Conservation (phyloP, 2,113 vertebrate species). For the Oreotragus oreotragus region DNA sequence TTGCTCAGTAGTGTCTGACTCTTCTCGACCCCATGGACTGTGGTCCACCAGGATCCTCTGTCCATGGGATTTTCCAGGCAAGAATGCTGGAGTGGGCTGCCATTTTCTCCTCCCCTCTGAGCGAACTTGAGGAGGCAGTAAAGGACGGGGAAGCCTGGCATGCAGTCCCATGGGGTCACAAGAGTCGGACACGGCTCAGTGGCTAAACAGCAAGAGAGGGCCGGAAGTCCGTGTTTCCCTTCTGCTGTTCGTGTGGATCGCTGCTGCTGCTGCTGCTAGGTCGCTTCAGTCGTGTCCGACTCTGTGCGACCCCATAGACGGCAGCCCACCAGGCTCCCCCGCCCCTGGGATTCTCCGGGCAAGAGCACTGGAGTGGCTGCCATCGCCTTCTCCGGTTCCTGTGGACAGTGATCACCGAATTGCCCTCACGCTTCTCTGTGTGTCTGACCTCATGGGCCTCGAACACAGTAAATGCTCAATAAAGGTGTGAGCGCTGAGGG, state of each 20-base stretch:
- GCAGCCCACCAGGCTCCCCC: too few relatives aligned
- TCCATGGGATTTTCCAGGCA: neutral
- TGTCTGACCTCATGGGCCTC: neutral
- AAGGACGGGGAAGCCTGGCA: neutral
- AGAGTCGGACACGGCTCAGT: neutral
- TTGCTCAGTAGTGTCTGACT: neutral
- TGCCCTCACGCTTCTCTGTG: neutral
- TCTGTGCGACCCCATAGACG: too few relatives aligned
- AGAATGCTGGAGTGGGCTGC: accelerated
- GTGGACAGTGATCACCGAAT: neutral
- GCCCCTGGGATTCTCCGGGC: too few relatives aligned
- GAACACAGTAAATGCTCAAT: conserved; percentile 8
- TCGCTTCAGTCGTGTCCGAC: too few relatives aligned
- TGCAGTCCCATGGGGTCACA: neutral
- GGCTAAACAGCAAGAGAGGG: neutral
- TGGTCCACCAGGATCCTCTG: neutral
- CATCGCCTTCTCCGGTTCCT: neutral
- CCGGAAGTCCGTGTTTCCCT: neutral
- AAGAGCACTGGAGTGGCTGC: too few relatives aligned
- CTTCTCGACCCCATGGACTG: accelerated
- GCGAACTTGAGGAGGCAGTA: neutral
- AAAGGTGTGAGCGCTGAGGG: neutral
- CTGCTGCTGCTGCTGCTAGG: too few relatives aligned
- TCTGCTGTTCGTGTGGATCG: neutral
- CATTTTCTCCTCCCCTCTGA: neutral